phyloP scores from a whole-genome alignment of 2,113 vertebrate genomes.

The Progne subis region DNA sequence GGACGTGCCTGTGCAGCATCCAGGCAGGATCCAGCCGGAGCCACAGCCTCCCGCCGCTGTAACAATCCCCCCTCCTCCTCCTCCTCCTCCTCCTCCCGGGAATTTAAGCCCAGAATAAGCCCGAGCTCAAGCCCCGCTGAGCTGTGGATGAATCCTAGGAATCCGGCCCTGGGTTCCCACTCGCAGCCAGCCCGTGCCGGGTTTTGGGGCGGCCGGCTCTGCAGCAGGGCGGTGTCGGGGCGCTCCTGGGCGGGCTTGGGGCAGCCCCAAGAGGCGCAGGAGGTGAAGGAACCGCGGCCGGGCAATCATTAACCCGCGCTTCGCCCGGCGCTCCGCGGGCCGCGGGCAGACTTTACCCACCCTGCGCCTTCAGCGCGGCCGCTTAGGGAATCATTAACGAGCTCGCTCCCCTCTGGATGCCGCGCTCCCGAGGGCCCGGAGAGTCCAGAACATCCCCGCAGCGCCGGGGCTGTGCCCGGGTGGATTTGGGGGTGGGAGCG shows the following conservation, averaged over 20 bases:
- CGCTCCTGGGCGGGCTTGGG: not conserved
- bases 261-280: not conserved
- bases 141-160: not conserved
- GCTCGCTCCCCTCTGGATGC: not conserved
- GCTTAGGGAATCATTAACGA: conserved; percentile 36
- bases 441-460: not conserved
- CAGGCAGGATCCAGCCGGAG: not conserved
- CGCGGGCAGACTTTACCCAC: conserved; percentile 32
- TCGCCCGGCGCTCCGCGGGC: not conserved
- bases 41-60: not conserved
- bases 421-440: not conserved
- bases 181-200: not conserved
- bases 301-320: conserved; percentile 37
- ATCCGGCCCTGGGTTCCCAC: not conserved
- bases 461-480: too few species aligned
- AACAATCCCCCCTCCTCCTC: not conserved
- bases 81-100: not conserved
- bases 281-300: conserved; percentile 28
- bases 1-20: not conserved
- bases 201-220: not conserved
- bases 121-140: not conserved
- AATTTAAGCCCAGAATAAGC: not conserved
- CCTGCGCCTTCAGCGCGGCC: not conserved
- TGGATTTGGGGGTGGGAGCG: too few species aligned
- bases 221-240: too few species aligned